Base-by-base conservation (phyloP, 2,888 invertebrate genomes). In the Limenitis camilla region DNA sequence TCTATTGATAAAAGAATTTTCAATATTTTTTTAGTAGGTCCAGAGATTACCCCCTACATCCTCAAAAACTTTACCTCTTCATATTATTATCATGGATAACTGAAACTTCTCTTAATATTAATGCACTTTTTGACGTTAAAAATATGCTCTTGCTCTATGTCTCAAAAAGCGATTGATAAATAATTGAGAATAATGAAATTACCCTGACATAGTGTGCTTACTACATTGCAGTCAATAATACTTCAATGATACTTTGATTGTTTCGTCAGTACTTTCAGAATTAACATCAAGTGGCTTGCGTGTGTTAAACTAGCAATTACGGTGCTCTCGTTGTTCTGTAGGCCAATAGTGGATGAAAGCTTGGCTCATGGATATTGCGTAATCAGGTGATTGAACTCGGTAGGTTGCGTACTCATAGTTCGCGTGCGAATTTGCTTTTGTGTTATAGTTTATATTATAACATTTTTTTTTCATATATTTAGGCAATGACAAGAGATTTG, bases 381-480 rank as follows among this genome's bases (percentile, higher is more conserved):
- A 78, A 79, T 68, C 70, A 66, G 78, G 76, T 76, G 66, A 66
- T 67, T 77, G 78, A 78, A 78, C 78, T 64, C 65, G 36, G 45
- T 44, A 56, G 40, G 64, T 67, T 68, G 68, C 67, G 69, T 71
- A 68, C 64, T 66, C 63, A 43, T 62, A 53, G 54, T 59, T 40
- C 52, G 71, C 76, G 76, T 74, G 76, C 77, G 71, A 76, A 76
- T 71, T 76, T 75, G 75, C 69, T 74, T 72, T 58, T 39, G 44
- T 38, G 51, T 54, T 57, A 42, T 49, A 64, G n/a, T n/a, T n/a
- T n/a, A 64, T 64, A 59, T 49, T 55, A n/a, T n/a, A n/a, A n/a
- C n/a, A n/a, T 19, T 3, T 19, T 19, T 19, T 19, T 19, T 19
- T 2, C 1, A 19, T 3, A 19, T 19, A 19, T 19, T 19, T 19